Base-by-base conservation (phyloP, 2,113 vertebrate genomes). In the Tapirus terrestris region DNA sequence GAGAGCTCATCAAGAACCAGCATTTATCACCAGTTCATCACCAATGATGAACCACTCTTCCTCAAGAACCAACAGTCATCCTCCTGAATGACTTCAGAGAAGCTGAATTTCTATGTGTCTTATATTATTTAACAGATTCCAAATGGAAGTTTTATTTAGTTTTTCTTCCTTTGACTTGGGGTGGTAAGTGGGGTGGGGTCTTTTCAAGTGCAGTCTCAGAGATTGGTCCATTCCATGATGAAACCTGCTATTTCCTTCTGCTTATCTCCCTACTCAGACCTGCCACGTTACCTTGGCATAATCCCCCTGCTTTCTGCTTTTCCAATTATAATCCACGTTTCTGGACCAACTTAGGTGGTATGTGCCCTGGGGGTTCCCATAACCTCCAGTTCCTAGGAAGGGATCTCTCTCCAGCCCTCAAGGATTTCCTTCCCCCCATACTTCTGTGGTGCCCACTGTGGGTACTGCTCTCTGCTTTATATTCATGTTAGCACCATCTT, bases 381-480 rank as follows among this genome's bases (percentile, higher is more conserved):
- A 11, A 60, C 21, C 23, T 83, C 76, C 87, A 73, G 8, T 12
- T n/a, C 11, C 1, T 1, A 72, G 39, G 80, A 6, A 70, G 18
- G 5, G 95, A 9, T 96, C 8, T 4, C 31, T 33, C 8, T 70
- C 43, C 8, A 45, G 83, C 23, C 7, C 33, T 45, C 5, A 16
- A 45, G 33, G 79, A 8, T 70, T 43, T 91, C 79, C 51, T 5
- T 95, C 89, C 68, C 5, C 8, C 8, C 61, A 1, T 3, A 25
- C 27, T 72, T 61, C n/a, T 75, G 45, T 53, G 21, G 10, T 33
- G 0, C 12, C 36, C 39, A 48, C 14, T 48, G 23, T 67, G 10
- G 8, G 31, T 16, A 31, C 16, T 58, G 58, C 33, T 89, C 83
- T n/a, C 82, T 96, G 48, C 0, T 96, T 97, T 91, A 48, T 92